Evolutionary conservation across 2,888 invertebrate species (phyloP), one percentile per base, ranked within the genome.

Genomic region (Ichneumoninae sp.): DNA sequence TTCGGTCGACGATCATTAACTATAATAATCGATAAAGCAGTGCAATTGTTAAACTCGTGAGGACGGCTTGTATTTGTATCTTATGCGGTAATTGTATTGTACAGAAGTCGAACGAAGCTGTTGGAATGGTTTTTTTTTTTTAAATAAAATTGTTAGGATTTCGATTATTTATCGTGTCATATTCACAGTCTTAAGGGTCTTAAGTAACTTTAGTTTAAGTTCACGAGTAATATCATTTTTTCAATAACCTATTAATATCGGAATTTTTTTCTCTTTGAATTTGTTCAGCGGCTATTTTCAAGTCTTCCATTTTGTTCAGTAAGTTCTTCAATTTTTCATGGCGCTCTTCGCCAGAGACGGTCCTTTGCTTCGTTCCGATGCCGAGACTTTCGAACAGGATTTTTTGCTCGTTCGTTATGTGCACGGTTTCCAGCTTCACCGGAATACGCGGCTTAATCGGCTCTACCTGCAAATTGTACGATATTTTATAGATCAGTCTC

Each of bases 271-370:
- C 89, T 36, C 71, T 88, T 69, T 89, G 86, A 60, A 92, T 86
- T 76, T 91, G 90, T 50, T 90, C 89, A n/a, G 86, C 44, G 4
- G 87, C 85, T 30, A 83, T 82, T 69, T 87, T 89, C 22, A 92
- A 85, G 69, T 92, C 89, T 71, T 91, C 85, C 54, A 92, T 83
- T 66, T 89, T 88, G 8, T 85, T 82, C 30, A 85, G 70, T 73
- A 90, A 87, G 8, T 36, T 57, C 76, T 86, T 66, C 13, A 89
- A 40, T 52, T 85, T 86, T n/a, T 66, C 36, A n/a, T 40, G 57
- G 10, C 63, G 47, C 16, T 66, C 26, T 16, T 77, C 44, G 13
- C 16, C 22, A 13, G 52, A 10, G 0, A 68, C 10, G 5, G 54
- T 36, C 16, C 54, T 36, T 6, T 69, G 30, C 30, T 70, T 69